Percentiles rank a stretch among this genome's conserved stretches.
Evolutionary conservation across 2,888 invertebrate species (phyloP).

Genomic region (Phorcus lineatus): DNA sequence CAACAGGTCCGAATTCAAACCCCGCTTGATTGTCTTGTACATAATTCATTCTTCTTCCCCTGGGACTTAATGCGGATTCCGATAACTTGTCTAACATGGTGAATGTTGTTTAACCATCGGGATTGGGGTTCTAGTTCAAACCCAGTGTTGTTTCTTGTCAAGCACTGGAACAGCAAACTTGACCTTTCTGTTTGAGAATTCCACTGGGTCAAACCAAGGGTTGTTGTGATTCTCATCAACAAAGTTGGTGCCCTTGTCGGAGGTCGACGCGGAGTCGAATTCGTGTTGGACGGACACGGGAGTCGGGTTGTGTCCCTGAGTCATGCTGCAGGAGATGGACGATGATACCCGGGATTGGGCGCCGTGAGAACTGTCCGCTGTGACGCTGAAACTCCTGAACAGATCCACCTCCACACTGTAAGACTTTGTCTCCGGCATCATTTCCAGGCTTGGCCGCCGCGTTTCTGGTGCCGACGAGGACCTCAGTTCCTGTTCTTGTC

Average conservation of each 20-base stretch:
- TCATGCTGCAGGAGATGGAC: conserved; percentile 32
- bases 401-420: conserved; percentile 35
- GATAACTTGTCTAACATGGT: too few relatives aligned
- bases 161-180: conserved; percentile 47
- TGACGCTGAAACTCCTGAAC: conserved; percentile 47
- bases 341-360: conserved; percentile 28
- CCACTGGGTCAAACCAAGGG: conserved; percentile 28
- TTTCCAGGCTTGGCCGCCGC: conserved; percentile 45
- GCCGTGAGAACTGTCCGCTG: conserved; percentile 38
- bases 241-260: conserved; percentile 29
- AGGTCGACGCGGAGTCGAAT: conserved; percentile 5
- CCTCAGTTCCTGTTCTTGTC: conserved; percentile 49
- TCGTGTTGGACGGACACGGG: conserved; percentile 25
- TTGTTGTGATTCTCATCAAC: conserved; percentile 42
- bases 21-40: too few relatives aligned
- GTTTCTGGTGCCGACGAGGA: conserved; percentile 44
- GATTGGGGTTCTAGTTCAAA: conserved; percentile 30
- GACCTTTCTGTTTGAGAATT: conserved; percentile 27
- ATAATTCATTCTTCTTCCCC: too few relatives aligned
- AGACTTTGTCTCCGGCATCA: conserved; percentile 37
- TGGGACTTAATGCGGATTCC: too few relatives aligned
- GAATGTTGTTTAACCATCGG: not conserved
- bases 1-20: too few relatives aligned
- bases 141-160: conserved; percentile 58
- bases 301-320: conserved; percentile 39